Evolutionary conservation across 2,113 vertebrate genomes (phyloP).

Genomic region (Phalacrocorax pelagicus): DNA sequence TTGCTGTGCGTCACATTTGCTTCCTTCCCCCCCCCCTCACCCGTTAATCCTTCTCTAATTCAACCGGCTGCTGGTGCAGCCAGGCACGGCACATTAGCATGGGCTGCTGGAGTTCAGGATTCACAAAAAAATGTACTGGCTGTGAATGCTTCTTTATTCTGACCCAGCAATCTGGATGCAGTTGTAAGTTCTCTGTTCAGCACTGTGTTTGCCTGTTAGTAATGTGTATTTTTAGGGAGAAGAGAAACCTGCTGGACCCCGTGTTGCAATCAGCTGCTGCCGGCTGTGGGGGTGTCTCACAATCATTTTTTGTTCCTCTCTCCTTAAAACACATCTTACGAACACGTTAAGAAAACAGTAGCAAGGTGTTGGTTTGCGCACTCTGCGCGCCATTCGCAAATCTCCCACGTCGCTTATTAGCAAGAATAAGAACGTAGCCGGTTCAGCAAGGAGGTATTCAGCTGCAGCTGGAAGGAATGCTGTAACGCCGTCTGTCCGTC

Average conservation of each 20-base stretch:
- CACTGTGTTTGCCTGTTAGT: not conserved
- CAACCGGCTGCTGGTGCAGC: constrained; percentile 18
- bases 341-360: not conserved
- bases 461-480: not conserved
- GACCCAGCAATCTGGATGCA: not conserved
- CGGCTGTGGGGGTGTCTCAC: not conserved
- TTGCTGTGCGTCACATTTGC: not conserved
- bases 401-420: not conserved
- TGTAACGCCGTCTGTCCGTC: not conserved
- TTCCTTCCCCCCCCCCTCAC: too few relatives aligned
- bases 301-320: not conserved
- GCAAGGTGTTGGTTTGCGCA: not conserved
- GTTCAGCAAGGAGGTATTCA: not conserved
- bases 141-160: constrained; percentile 40
- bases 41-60: constrained; percentile 47
- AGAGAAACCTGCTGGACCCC: not conserved
- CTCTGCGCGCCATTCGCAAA: not conserved
- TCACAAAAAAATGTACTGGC: not conserved
- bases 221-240: not conserved
- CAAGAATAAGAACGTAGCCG: not conserved
- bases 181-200: not conserved
- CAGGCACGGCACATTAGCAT: constrained; percentile 39
- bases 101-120: constrained; percentile 35
- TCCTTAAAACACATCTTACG: not conserved
- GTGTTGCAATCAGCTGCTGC: not conserved